These are phyloP conservation scores for Netelia fuscicornis DNA, from an alignment of 2,888 invertebrate genomes.

Conservation along the genomic window DNA sequence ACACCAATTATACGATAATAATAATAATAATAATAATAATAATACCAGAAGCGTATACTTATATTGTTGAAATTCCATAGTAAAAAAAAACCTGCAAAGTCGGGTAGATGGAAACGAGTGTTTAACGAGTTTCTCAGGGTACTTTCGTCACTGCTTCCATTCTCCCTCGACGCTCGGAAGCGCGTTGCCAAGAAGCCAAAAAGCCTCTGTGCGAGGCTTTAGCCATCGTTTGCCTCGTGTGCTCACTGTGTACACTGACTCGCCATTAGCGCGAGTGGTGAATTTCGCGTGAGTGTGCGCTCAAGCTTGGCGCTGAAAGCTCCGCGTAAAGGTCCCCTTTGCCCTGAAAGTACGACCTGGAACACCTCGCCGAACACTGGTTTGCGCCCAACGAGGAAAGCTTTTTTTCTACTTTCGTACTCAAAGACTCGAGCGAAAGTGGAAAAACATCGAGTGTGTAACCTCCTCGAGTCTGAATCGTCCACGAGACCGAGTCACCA, in stretches of 20 bases:
- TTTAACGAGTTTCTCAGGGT: slow-evolving; percentile 57
- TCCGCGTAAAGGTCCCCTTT: slow-evolving; percentile 21
- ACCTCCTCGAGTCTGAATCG: background rate
- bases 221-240: slow-evolving; percentile 43
- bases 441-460: slow-evolving; percentile 2
- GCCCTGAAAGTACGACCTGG: background rate
- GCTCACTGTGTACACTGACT: slow-evolving; percentile 29
- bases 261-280: slow-evolving; percentile 52
- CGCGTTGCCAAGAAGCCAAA: slow-evolving; percentile 30
- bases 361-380: background rate
- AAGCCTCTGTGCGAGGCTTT: slow-evolving; percentile 45
- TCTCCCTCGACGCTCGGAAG: slow-evolving; percentile 9
- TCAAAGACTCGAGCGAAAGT: slow-evolving; percentile 20
- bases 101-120: slow-evolving; percentile 46
- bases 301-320: slow-evolving; percentile 37
- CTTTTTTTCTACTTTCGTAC: slow-evolving; percentile 20
- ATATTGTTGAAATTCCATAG: background rate
- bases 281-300: slow-evolving; percentile 42
- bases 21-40: too few relatives aligned
- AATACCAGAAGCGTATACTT: too few relatives aligned
- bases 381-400: background rate
- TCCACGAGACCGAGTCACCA: background rate
- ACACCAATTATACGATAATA: too few relatives aligned
- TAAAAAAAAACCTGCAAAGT: slow-evolving; percentile 26
- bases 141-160: slow-evolving; percentile 49